phyloP scores from a whole-genome alignment of 2,888 invertebrate genomes.

The Apotomis capreana region DNA sequence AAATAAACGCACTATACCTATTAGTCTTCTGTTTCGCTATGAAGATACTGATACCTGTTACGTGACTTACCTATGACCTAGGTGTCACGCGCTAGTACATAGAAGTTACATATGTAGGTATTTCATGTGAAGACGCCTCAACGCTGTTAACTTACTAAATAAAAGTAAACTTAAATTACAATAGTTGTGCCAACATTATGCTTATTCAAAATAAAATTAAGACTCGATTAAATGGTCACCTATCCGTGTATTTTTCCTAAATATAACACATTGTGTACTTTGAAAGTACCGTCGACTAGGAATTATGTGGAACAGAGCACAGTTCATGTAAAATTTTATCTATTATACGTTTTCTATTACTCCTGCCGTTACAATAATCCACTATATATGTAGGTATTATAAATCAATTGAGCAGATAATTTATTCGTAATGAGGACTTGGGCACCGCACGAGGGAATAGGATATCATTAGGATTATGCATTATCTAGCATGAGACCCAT shows the following conservation, averaged over 20 bases:
- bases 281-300: slow-evolving; percentile 29
- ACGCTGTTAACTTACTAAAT: no score
- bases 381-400: neutral
- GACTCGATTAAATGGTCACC: neutral
- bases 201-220: slow-evolving; percentile 1
- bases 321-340: neutral
- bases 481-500: neutral
- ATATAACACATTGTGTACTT: slow-evolving; percentile 25
- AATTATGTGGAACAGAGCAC: neutral
- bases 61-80: no score
- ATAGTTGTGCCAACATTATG: no score
- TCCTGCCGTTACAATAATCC: neutral
- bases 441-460: no score
- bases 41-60: no score
- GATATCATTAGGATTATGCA: no score
- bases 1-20: no score
- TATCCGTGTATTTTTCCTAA: slow-evolving; percentile 1
- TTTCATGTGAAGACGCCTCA: no score
- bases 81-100: no score
- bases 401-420: slow-evolving; percentile 8
- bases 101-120: no score
- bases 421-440: neutral
- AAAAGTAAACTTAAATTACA: no score
- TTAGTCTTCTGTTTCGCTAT: no score
- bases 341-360: neutral